phyloP scores from a whole-genome alignment of 1,140 invertebrate genomes.

The Aphelenchoides avenae region DNA sequence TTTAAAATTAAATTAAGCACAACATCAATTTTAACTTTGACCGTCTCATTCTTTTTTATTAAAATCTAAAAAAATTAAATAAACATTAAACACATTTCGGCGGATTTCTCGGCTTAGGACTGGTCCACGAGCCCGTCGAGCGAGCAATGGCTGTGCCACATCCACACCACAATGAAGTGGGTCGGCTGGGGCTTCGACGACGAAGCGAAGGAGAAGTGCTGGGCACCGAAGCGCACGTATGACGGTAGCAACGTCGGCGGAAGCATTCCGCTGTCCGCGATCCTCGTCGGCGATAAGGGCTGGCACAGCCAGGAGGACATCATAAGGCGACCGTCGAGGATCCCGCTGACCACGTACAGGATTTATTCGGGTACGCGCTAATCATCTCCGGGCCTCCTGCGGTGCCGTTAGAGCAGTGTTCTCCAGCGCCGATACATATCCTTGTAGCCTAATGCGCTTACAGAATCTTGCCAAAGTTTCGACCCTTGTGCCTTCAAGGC shows the following conservation, averaged over 20 bases:
- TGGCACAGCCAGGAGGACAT: conserved; percentile 54
- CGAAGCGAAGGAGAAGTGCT: conserved; percentile 34
- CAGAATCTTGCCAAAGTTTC: too few species aligned
- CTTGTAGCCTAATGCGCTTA: too few species aligned
- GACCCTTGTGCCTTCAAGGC: too few species aligned
- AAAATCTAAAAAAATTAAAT: conserved; percentile 7
- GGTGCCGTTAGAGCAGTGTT: too few species aligned
- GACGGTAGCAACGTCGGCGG: conserved; percentile 53
- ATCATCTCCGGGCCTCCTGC: too few species aligned
- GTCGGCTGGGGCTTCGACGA: conserved; percentile 53
- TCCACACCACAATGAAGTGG: conserved; percentile 57
- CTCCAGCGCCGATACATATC: too few species aligned
- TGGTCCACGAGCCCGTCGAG: conserved; percentile 45
- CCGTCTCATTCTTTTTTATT: neutral
- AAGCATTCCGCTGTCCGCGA: conserved; percentile 49
- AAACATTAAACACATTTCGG: conserved; percentile 14
- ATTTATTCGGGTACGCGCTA: too few species aligned
- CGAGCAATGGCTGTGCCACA: conserved; percentile 51
- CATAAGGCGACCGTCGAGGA: conserved; percentile 26
- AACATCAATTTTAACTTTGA: too few species aligned
- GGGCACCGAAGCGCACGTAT: conserved; percentile 53
- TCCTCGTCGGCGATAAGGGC: conserved; percentile 51
- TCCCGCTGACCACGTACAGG: conserved; percentile 39
- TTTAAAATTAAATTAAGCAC: too few species aligned
- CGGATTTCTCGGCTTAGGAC: too few species aligned